Conservation (phyloP, 2,888 invertebrate genomes). For the Diaprepes abbreviatus region DNA sequence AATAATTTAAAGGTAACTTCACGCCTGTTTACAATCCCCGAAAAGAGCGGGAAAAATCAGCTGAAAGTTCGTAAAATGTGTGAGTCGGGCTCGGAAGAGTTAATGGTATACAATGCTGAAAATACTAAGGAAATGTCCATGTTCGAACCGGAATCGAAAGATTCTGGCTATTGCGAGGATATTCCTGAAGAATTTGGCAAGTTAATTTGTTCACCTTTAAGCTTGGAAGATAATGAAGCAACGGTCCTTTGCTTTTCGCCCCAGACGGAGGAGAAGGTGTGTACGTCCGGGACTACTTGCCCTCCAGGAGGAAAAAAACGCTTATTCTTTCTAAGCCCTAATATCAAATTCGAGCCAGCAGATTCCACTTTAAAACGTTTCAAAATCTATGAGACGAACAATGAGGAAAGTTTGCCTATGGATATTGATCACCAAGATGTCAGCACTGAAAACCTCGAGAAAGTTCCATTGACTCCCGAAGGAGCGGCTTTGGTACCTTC, state of each 20-base stretch:
- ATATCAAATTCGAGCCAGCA: neutral
- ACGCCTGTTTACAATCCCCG: constrained; percentile 16
- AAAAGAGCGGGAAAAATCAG: constrained; percentile 34
- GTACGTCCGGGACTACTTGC: constrained; percentile 13
- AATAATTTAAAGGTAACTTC: constrained; percentile 14
- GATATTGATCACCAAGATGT: no score
- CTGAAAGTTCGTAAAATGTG: constrained; percentile 13
- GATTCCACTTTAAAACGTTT: constrained; percentile 30
- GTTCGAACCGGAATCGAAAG: constrained; percentile 43
- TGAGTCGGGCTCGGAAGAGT: neutral
- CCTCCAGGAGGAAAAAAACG: constrained; percentile 29
- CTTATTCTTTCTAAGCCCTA: constrained; percentile 14
- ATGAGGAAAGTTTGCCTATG: neutral
- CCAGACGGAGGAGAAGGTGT: neutral
- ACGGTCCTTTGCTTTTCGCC: constrained; percentile 38
- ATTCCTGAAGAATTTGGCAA: constrained; percentile 10
- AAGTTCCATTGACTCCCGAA: no score
- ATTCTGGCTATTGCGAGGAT: constrained; percentile 45
- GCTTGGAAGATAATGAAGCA: constrained; percentile 26
- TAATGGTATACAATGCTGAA: constrained; percentile 3
- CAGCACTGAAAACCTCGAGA: no score
- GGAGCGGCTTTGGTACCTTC: neutral
- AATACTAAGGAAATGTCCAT: constrained; percentile 35
- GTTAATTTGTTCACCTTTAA: constrained; percentile 22
- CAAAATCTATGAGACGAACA: constrained; percentile 23